A percentile compares a stretch with the other conserved stretches of the same genome.
These are phyloP conservation scores for Gymnoscelis rufifasciata DNA, from an alignment of 2,888 invertebrate genomes.

Conservation along the genomic window DNA sequence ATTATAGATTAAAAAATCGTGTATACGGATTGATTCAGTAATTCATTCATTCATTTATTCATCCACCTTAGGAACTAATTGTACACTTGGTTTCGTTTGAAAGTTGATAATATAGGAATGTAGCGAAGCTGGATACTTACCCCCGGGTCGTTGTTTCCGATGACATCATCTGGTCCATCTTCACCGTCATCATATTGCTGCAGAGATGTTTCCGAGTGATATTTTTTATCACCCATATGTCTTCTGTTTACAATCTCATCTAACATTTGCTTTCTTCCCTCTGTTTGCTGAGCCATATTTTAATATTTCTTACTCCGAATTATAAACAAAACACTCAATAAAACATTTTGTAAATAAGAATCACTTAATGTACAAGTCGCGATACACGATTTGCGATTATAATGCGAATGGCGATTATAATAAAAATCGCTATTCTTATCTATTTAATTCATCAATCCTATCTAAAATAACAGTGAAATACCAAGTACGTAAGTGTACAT, in stretches of 20 bases:
- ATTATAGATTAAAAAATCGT: no score
- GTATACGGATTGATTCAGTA: no score
- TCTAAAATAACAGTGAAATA: slow-evolving; percentile 25
- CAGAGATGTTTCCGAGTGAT: slow-evolving; percentile 66
- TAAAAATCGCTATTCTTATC: slow-evolving; percentile 54
- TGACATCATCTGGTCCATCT: slow-evolving; percentile 32
- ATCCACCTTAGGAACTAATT: no score
- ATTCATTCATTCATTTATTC: no score
- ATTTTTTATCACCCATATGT: slow-evolving; percentile 61
- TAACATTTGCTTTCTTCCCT: slow-evolving; percentile 42
- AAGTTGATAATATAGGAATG: no score
- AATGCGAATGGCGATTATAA: slow-evolving; percentile 57
- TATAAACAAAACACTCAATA: background rate
- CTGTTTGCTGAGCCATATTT: slow-evolving; percentile 47
- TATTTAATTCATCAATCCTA: slow-evolving; percentile 35
- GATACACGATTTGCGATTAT: slow-evolving; percentile 41
- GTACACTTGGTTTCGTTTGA: no score
- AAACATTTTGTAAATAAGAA: background rate
- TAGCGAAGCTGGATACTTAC: slow-evolving; percentile 39
- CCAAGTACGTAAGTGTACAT: slow-evolving; percentile 35
- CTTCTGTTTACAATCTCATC: slow-evolving; percentile 56
- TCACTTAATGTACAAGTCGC: background rate
- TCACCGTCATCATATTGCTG: slow-evolving; percentile 57
- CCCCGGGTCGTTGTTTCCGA: slow-evolving; percentile 47
- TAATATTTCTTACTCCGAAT: slow-evolving; percentile 23